Evolutionary conservation across 2,113 vertebrate species (phyloP).

Genomic region (Otis tarda): DNA sequence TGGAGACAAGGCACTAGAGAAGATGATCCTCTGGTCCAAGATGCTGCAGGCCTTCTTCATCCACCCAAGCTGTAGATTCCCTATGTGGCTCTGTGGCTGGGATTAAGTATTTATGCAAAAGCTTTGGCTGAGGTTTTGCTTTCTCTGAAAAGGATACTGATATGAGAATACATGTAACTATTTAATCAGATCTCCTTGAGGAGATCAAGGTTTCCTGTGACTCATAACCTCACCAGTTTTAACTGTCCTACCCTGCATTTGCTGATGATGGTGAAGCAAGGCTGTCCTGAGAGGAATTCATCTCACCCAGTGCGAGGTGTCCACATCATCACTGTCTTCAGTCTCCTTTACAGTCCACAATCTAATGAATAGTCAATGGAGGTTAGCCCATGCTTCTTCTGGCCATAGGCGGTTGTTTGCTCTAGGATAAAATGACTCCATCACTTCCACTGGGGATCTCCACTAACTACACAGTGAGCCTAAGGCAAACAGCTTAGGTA

Average conservation of each 20-base stretch:
- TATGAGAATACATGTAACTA: neutral
- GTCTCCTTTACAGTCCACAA: neutral
- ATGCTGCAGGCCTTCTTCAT: neutral
- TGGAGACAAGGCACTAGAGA: neutral
- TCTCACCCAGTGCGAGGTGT: neutral
- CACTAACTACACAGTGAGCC: neutral
- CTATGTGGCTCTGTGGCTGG: neutral
- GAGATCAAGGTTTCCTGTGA: neutral
- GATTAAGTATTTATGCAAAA: neutral
- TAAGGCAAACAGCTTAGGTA: neutral
- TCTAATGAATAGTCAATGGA: neutral
- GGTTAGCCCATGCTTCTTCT: accelerated
- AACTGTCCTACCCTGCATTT: neutral
- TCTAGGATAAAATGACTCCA: neutral
- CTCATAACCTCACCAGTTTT: neutral
- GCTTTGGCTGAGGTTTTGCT: neutral
- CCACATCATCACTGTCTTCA: neutral
- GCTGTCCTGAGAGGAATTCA: neutral
- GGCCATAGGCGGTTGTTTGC: neutral
- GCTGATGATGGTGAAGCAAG: neutral
- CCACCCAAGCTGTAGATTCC: neutral
- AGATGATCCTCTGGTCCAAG: neutral
- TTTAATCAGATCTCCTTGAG: neutral
- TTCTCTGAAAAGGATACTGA: neutral
- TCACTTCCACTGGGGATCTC: neutral